Evolutionary conservation across 2,113 vertebrate species (phyloP).

Genomic region (Antechinus flavipes): DNA sequence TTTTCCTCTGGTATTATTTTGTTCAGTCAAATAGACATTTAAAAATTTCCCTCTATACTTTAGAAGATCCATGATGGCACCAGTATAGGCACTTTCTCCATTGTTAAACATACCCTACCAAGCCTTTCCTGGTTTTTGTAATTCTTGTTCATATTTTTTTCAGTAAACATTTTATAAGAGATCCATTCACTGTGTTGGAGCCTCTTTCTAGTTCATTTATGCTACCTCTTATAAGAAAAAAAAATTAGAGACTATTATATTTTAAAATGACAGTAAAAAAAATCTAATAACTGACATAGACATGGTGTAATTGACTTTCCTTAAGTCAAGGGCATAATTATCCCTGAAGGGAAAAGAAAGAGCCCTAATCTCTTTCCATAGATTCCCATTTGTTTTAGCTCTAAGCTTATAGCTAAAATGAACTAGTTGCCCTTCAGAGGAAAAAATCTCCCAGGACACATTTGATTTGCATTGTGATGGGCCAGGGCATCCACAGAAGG

Average conservation of each 20-base stretch:
- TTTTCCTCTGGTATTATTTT: neutral
- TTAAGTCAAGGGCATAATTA: constrained; percentile 2
- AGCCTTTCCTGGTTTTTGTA: neutral
- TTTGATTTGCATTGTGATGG: neutral
- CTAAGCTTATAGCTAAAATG: neutral
- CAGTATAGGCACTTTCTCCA: too few relatives aligned
- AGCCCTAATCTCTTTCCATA: neutral
- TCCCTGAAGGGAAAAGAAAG: constrained; percentile 24
- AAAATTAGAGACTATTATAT: neutral
- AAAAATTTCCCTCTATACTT: neutral
- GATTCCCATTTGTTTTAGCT: neutral
- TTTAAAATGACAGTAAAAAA: neutral
- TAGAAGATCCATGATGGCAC: neutral
- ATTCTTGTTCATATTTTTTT: neutral
- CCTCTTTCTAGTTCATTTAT: neutral
- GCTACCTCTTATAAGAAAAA: neutral
- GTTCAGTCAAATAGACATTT: neutral
- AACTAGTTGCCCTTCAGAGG: neutral
- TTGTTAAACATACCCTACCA: neutral
- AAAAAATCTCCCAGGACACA: neutral
- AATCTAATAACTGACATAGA: neutral
- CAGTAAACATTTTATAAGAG: neutral
- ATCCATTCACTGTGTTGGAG: neutral
- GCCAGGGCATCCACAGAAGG: neutral
- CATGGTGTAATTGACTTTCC: neutral